Percentiles rank a stretch among this genome's conserved stretches.
Evolutionary conservation across 2,888 invertebrate genomes (phyloP).

Genomic region (Entomobrya multifasciata): DNA sequence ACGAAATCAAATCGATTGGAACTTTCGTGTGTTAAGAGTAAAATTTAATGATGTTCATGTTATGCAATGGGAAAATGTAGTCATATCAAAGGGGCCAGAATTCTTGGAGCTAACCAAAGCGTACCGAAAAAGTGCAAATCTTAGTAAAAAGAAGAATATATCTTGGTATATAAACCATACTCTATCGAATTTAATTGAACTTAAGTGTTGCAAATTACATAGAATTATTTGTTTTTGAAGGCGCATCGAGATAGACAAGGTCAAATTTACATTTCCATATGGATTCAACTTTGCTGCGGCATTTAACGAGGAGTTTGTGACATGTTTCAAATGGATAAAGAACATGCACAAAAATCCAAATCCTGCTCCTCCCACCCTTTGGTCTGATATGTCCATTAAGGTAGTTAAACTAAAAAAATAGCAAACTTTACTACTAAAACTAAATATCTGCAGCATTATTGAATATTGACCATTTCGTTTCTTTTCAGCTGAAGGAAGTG

Average conservation of each 20-base stretch:
- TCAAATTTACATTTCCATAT: slow-evolving; percentile 86
- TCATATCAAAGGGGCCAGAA: slow-evolving; percentile 74
- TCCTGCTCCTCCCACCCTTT: slow-evolving; percentile 87
- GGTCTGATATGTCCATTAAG: slow-evolving; percentile 92
- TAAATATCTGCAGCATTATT: neutral
- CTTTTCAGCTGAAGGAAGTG: slow-evolving; percentile 90
- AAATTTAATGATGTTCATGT: slow-evolving; percentile 77
- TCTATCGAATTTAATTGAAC: neutral
- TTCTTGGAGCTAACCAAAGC: slow-evolving; percentile 72
- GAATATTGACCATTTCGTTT: slow-evolving; percentile 44
- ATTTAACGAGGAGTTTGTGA: slow-evolving; percentile 93
- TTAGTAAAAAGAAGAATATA: slow-evolving; percentile 75
- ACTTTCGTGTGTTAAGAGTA: slow-evolving; percentile 69
- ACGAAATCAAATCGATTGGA: slow-evolving; percentile 77
- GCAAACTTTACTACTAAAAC: neutral
- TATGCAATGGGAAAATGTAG: slow-evolving; percentile 76
- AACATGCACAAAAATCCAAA: slow-evolving; percentile 88
- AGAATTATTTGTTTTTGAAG: slow-evolving; percentile 82
- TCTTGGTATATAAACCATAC: slow-evolving; percentile 73
- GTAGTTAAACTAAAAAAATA: slow-evolving; percentile 82
- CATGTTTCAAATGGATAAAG: slow-evolving; percentile 96
- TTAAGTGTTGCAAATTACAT: too few relatives aligned
- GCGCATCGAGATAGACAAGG: slow-evolving; percentile 82
- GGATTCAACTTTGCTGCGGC: slow-evolving; percentile 93
- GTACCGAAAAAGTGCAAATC: slow-evolving; percentile 74